Base-by-base conservation (phyloP, 2,797 vertebrate genomes). In the Sparus aurata region DNA sequence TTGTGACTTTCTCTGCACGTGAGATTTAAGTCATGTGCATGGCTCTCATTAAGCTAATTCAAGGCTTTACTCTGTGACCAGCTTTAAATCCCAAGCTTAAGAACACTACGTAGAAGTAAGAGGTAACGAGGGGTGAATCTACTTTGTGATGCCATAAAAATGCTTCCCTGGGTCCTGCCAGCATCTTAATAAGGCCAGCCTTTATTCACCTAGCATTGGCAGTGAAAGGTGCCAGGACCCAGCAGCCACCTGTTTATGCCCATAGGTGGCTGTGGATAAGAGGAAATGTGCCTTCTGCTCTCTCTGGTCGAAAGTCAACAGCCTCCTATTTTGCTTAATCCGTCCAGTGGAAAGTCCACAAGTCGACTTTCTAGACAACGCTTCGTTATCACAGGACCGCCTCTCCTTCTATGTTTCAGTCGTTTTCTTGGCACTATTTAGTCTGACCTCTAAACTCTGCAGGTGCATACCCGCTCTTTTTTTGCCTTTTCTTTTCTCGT, bases 11-110 rank as follows among this genome's bases (percentile, higher is more conserved):
- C 79, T 83, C 85, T 77, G 83, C 91, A 91, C 77, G 91, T 94
- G 92, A 94, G 89, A 15, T 71, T 58, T 30, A 76, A 86, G 85
- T 91, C 93, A 88, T 86, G 89, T 94, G 92, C 79, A 81, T 67
- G 76, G 38, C 70, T 86, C 85, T 90, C 86, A 92, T 94, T 95
- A 94, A 93, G 93, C 92, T 94, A 92, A 94, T 95, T 95, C 89
- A 86, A 83, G 88, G 92, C 90, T 95, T 95, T 91, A 70, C 83
- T 82, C 83, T 8, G 75, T 83, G 88, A 75, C 84, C 79, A 62
- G 73, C 76, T 83, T 82, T 79, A 92, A 92, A 92, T 81, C 87
- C 88, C 43, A 45, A 75, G 87, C 83, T 87, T 92, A 93, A 86
- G 87, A 77, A 82, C 83, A 85, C 68, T 76, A 62, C 45, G 64